Percentiles rank a stretch among this genome's conserved stretches.
phyloP scores from a whole-genome alignment of 2,797 vertebrate species.

The Thalassophryne amazonica region DNA sequence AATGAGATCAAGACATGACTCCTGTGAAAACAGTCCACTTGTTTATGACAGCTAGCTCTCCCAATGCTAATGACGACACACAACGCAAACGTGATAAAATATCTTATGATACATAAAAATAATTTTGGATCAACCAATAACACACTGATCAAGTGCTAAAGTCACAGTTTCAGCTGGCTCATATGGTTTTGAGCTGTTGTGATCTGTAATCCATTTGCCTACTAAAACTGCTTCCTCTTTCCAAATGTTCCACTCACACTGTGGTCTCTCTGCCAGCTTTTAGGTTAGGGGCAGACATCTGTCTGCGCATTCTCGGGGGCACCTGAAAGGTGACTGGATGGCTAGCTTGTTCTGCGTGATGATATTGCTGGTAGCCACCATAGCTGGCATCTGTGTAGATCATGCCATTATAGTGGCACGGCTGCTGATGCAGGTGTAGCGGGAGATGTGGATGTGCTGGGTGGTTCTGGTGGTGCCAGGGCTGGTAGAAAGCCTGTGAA shows the following conservation, averaged over 20 bases:
- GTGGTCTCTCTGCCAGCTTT: constrained; percentile 92
- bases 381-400: constrained; percentile 49
- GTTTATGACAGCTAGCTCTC: constrained; percentile 44
- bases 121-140: constrained; percentile 71
- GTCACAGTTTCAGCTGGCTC: constrained; percentile 56
- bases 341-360: constrained; percentile 74
- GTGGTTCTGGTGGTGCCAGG: constrained; percentile 73
- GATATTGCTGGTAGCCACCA: constrained; percentile 67
- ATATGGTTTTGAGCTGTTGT: constrained; percentile 66
- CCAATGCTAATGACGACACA: constrained; percentile 40
- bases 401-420: constrained; percentile 72
- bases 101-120: constrained; percentile 56
- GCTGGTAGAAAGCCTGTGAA: constrained; percentile 80
- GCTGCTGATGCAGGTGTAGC: constrained; percentile 76
- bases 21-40: constrained; percentile 21
- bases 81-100: constrained; percentile 51
- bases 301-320: constrained; percentile 93
- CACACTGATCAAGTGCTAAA: constrained; percentile 62
- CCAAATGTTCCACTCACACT: constrained; percentile 75
- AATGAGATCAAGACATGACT: constrained; percentile 23
- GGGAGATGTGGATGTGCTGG: constrained; percentile 51
- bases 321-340: constrained; percentile 83
- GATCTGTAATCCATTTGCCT: constrained; percentile 75
- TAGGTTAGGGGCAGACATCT: constrained; percentile 94
- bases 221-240: constrained; percentile 43